phyloP scores from a whole-genome alignment of 1,140 invertebrate genomes.

The Anoplophora glabripennis region DNA sequence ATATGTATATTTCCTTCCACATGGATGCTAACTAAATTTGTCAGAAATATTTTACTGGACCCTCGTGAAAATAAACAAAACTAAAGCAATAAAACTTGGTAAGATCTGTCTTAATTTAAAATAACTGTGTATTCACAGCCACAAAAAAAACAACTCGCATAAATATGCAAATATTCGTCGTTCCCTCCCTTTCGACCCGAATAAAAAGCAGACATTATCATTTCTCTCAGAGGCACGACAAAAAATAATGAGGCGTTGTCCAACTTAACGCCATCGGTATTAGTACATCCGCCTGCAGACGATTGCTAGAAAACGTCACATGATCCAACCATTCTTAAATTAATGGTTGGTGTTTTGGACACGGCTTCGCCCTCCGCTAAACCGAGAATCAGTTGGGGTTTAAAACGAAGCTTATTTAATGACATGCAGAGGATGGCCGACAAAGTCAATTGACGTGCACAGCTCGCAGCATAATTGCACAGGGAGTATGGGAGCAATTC shows the following conservation, averaged over 20 bases:
- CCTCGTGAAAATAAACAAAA: neutral
- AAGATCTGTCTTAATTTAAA: slow-evolving; percentile 36
- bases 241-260: slow-evolving; percentile 39
- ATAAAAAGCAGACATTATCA: slow-evolving; percentile 38
- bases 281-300: slow-evolving; percentile 28
- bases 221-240: slow-evolving; percentile 35
- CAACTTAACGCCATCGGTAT: slow-evolving; percentile 38
- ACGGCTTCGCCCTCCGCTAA: neutral
- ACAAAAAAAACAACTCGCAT: slow-evolving; percentile 35
- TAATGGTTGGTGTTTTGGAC: slow-evolving; percentile 18
- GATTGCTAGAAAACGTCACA: slow-evolving; percentile 29
- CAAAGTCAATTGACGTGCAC: too few species aligned
- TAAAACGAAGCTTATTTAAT: too few species aligned
- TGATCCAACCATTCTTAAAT: slow-evolving; percentile 31
- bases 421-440: too few species aligned
- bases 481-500: too few species aligned
- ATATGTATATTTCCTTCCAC: too few species aligned
- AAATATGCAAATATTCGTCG: slow-evolving; percentile 38
- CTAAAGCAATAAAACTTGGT: slow-evolving; percentile 25
- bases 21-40: too few species aligned
- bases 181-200: slow-evolving; percentile 18
- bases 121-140: slow-evolving; percentile 34
- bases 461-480: too few species aligned
- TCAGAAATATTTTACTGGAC: too few species aligned
- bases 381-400: too few species aligned